Base-by-base conservation (phyloP, 2,113 vertebrate species). In the Oryzias woworae region DNA sequence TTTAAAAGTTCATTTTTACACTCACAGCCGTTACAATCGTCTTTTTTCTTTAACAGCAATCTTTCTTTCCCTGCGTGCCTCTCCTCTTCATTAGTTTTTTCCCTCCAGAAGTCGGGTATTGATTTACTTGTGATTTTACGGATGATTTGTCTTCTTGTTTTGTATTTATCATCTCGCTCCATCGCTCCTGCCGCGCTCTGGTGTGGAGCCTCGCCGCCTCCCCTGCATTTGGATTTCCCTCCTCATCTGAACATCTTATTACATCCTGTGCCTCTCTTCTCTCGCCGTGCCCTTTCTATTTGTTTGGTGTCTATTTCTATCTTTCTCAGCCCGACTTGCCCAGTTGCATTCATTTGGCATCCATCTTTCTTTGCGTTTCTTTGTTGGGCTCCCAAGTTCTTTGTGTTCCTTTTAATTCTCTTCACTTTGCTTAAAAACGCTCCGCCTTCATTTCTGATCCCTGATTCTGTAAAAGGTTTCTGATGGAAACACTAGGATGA, bases 281-380 rank as follows among this genome's bases (percentile, higher is more conserved):
- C 66, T 73, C 50, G n/a, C 63, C 58, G 56, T 58, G 70, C 77
- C 78, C 77, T 62, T 66, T 62, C 69, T 71, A 72, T 80, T 85
- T 72, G 56, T 58, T 80, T 85, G 75, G 65, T 75, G 57, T 84
- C 84, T 81, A 79, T 81, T 77, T 73, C 75, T 60, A 53, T 82
- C 60, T 57, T 48, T 68, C 83, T 63, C 77, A 65, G 63, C 70
- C 69, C 62, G n/a, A 6, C 70, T 55, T 3, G 62, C 85, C 66
- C 59, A 71, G 70, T 73, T 77, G 23, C 54, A 45, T 78, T 83
- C 73, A 78, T 81, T 85, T 86, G 78, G 81, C 81, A 69, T 31
- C 53, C 20, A 4, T 74, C 75, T 59, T 36, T 74, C 7, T 68
- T 77, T 78, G 81, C 52, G 20, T 62, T 69, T 78, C 71, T 75